Conservation (phyloP, 53 echinoderm and acorn worm species). For the Paracentrotus lividus region DNA sequence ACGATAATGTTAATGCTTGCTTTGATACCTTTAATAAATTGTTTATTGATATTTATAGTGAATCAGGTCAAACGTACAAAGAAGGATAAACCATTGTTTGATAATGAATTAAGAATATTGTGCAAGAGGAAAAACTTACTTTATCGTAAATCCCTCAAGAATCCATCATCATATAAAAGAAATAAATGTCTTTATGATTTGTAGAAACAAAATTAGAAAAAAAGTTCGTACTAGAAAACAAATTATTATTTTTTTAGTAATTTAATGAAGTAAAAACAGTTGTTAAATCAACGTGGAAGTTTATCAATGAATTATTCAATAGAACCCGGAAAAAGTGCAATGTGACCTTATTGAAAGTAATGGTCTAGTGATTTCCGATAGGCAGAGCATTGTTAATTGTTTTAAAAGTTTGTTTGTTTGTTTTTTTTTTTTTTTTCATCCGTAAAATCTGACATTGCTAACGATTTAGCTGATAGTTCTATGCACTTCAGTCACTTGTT, state of each 20-base stretch:
- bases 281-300: neutral
- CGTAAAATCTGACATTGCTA: no score
- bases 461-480: no score
- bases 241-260: neutral
- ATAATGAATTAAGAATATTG: neutral
- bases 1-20: neutral
- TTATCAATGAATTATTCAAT: neutral
- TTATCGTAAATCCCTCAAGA: neutral
- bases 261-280: neutral
- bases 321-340: neutral
- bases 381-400: no score
- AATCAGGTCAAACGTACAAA: neutral
- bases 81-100: neutral
- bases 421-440: no score
- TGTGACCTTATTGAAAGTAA: neutral
- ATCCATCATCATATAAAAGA: neutral
- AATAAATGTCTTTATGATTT: neutral
- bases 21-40: neutral
- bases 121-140: neutral
- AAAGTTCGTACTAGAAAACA: neutral
- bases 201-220: neutral
- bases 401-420: no score
- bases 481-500: no score
- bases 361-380: neutral
- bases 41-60: neutral